Base-by-base conservation (phyloP, 2,888 invertebrate genomes). In the Artemia sinica region DNA sequence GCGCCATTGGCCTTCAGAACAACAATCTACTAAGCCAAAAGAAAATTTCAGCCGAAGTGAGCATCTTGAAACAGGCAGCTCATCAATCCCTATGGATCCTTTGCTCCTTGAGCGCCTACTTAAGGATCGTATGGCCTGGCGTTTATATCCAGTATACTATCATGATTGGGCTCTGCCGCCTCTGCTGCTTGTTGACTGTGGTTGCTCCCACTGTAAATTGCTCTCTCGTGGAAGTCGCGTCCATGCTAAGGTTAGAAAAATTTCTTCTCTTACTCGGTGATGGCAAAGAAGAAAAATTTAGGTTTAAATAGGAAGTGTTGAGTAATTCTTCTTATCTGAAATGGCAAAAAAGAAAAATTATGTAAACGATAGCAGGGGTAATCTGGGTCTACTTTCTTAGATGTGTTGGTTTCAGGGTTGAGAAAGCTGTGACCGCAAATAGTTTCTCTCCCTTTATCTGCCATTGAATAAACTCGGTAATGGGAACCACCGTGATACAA, bases 71-170 rank as follows among this genome's bases (percentile, higher is more conserved):
- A 58, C 8, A 58, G 58, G 58, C 18, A 10, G 58, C 1, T n/a
- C 18, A n/a, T 58, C 58, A n/a, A 58, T 58, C 14, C 58, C 58
- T 18, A 10, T 58, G n/a, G 58, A 58, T 18, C 58, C 58, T 10
- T n/a, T 18, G 8, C 8, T 58, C 14, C 58, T 58, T 18, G 18
- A 10, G 14, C 58, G 58, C n/a, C 8, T 58, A 14, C 58, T 58
- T n/a, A 58, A 58, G 58, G 58, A 58, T 10, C 58, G 58, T n/a
- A 18, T 58, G 58, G n/a, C 58, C 14, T 58, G 58, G 58, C 58
- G 18, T n/a, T 58, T 58, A n/a, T 18, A 58, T n/a, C 58, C 58
- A 8, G 14, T 58, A n/a, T 58, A 58, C 58, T 58, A 58, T 18
- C 58, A 58, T 10, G 58, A 58, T 18, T 58, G 58, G 58, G 58